Base-by-base conservation (phyloP, 2,113 vertebrate genomes). In the Rhipidura dahli region DNA sequence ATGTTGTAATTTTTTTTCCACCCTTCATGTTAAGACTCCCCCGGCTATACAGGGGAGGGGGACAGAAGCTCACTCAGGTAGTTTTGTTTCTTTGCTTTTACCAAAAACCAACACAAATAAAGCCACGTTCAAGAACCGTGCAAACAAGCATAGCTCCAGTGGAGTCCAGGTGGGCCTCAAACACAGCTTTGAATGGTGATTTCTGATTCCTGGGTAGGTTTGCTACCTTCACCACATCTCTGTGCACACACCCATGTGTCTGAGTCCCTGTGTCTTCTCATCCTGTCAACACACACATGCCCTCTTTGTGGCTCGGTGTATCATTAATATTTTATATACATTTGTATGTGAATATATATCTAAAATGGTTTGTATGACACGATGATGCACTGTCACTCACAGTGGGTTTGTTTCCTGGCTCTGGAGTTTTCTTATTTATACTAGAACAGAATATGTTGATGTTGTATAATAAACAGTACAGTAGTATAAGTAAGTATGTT, bases 351-450 rank as follows among this genome's bases (percentile, higher is more conserved):
- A 53, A 21, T 69, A 47, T 87, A 15, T 57, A 23, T 35, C 35
- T 35, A 26, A 77, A 86, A 86, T 89, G 80, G 51, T 77, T 93
- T 49, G 11, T 35, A 44, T 31, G 63, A 68, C 56, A 83, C 10
- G 54, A 56, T 47, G 87, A 85, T 30, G 59, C 89, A 63, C 89
- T 80, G 66, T 83, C 60, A 63, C 4, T 83, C 68, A 54, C 64
- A 60, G 94, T 90, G 72, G 31, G 39, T 77, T 88, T 92, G 64
- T 80, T 82, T 92, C 72, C 85, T 79, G 68, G 50, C 35, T 82
- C 86, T 94, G 57, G 45, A 89, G 28, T 86, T 93, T 95, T 59
- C 77, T 83, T 93, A 91, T 96, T 97, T 96, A 94, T 94, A 47
- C 70, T 90, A 51, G 90, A 85, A 79, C 20, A 90, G 81, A 82